Evolutionary conservation across 2,113 vertebrate genomes (phyloP), one percentile per base, ranked within the genome.

Genomic region (Acinonyx jubatus): DNA sequence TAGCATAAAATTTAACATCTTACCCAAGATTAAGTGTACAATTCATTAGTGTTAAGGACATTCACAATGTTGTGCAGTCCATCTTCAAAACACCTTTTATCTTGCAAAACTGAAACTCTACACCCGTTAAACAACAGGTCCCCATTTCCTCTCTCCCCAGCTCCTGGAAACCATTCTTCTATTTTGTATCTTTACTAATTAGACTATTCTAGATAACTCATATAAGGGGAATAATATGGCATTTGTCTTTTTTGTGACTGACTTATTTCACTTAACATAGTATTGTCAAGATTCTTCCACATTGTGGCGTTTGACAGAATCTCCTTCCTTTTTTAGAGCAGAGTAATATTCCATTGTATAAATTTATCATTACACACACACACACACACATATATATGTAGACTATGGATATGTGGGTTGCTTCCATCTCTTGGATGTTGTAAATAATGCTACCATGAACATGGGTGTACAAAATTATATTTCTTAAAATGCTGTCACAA

Each of bases 81-180:
- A 71, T 71, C 29, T 91, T 48, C 21, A 94, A 50, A 92, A 71
- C 16, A 55, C 52, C 71, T 85, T 74, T 81, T 38, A 69, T 68
- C 50, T 80, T 94, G 81, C 27, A 95, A 94, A 89, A 82, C 66
- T 66, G 73, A 86, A 95, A 89, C 29, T 92, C 45, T 52, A 2
- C 16, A 15, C 31, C 16, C 21, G 31, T n/a, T 55, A 48, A 79
- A 71, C 63, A 38, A 7, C 33, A 73, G 50, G 21, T 48, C 57
- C 21, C 57, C 57, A 14, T 29, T 31, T 3, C 2, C 33, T 33
- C 23, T 14, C 1, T 68, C 21, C 31, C 23, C 19, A 71, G 36
- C 29, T n/a, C 7, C 33, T 36, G 16, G 14, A 18, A 90, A 31
- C 11, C 38, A 23, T 0, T 0, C 29, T 71, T 94, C 63, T 79